Base-by-base conservation (phyloP, 30 jellyfish, hydroid and myxozoan species). In the Morbakka virulenta region DNA sequence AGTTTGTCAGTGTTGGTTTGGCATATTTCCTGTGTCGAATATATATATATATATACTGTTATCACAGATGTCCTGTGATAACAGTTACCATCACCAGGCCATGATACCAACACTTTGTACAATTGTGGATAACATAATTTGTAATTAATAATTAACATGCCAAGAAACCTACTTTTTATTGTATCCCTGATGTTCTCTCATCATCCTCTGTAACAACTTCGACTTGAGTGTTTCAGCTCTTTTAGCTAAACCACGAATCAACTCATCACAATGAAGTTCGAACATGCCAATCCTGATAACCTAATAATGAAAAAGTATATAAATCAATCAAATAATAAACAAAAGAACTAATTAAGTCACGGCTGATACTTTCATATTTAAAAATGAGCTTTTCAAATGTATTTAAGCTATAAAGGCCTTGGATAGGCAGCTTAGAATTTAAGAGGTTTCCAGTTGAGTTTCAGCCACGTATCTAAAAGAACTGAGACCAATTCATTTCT, bases 231-330 rank as follows among this genome's bases (percentile, higher is more conserved):
- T 76, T 51, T 90, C 93, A 1, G 98, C 96, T 32, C 98, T 87
- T 73, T 90, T 90, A 64, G 91, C 49, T 27, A 90, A 69, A 62
- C 89, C 91, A 48, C 93, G 90, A n/a, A 90, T 84, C 32, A 90
- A 65, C 73, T 90, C 98, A 74, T 90, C 96, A 34, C 96, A 83
- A 49, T 90, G 98, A 0, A 90, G 82, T 62, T 90, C 98, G 64
- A 76, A 90, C 98, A 90, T 90, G 1, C 98, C 98, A 29, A 79
- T 75, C 4, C 89, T 66, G 13, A 78, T 35, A 24, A 84, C 81
- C 98, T 90, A 49, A 23, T 27, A 50, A 73, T 48, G 17, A 31
- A 11, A 11, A 29, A 17, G 0, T 22, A 32, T 26, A 33, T 48
- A 17, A 31, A 76, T 23, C 13, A 4, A 32, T 29, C 21, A 2